Conservation (phyloP, 2,888 invertebrate species). For the Laspeyria flexula region DNA sequence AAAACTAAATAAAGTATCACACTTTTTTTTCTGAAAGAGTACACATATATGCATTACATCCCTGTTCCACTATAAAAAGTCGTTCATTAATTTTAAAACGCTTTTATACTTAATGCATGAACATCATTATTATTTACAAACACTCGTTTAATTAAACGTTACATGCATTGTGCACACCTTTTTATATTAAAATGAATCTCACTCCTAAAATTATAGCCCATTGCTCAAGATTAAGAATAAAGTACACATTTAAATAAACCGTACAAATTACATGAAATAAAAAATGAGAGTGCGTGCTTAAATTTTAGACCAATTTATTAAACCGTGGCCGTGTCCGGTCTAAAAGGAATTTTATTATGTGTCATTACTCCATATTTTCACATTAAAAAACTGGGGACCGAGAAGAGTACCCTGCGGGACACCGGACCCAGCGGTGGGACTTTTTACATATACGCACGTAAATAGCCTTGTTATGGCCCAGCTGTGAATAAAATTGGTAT, state of each 20-base stretch:
- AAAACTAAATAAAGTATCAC: no score
- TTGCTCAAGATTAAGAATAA: conserved; percentile 24
- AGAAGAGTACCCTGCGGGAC: conserved; percentile 68
- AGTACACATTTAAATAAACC: conserved; percentile 45
- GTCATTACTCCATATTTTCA: conserved; percentile 76
- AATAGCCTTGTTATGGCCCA: conserved; percentile 74
- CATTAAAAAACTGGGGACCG: conserved; percentile 65
- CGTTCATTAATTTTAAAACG: neutral
- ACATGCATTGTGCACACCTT: neutral
- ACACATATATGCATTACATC: no score
- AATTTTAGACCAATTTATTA: conserved; percentile 57
- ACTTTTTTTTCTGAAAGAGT: no score
- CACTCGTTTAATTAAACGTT: neutral
- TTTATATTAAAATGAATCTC: conserved; percentile 15
- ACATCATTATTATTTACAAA: neutral
- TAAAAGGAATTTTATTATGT: conserved; percentile 76
- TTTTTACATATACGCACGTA: conserved; percentile 65
- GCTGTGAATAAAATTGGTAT: conserved; percentile 81
- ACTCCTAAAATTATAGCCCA: conserved; percentile 10
- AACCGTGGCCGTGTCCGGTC: conserved; percentile 50
- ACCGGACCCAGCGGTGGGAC: conserved; percentile 47
- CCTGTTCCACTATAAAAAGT: no score
- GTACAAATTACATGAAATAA: conserved; percentile 51
- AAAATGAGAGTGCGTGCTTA: conserved; percentile 42
- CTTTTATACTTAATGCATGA: neutral